Evolutionary conservation across 2,797 vertebrate species (phyloP).

Genomic region (Syncerus caffer): DNA sequence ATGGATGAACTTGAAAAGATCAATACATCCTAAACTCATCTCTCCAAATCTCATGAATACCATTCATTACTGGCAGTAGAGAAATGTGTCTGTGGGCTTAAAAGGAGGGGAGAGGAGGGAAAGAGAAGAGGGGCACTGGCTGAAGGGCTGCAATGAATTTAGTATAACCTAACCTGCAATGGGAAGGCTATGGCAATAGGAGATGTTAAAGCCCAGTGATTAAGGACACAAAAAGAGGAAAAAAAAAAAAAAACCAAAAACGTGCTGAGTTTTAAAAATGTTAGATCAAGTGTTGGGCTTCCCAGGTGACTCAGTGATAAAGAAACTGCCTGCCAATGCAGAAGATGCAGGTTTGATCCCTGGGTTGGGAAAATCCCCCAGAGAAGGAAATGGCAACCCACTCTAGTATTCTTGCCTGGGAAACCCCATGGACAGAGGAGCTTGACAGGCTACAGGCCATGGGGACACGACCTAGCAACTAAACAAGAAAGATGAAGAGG

Average conservation of each 20-base stretch:
- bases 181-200: not conserved
- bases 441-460: not conserved
- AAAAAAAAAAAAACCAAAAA: not conserved
- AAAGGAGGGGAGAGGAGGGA: too few relatives aligned
- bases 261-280: not conserved
- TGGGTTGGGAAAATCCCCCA: not conserved
- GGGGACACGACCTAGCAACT: not conserved
- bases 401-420: not conserved
- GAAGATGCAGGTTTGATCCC: rapidly evolving
- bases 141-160: not conserved
- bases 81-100: not conserved
- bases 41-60: not conserved
- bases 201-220: not conserved
- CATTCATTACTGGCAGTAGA: not conserved
- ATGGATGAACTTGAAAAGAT: constrained; percentile 4
- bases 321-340: not conserved
- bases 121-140: not conserved
- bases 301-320: not conserved
- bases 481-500: not conserved
- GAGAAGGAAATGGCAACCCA: not conserved
- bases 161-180: not conserved
- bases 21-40: not conserved
- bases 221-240: not conserved
- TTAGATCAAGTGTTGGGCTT: not conserved
- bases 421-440: not conserved